Evolutionary conservation across 2,113 vertebrate genomes (phyloP).

Genomic region (Orthonyx spaldingii): DNA sequence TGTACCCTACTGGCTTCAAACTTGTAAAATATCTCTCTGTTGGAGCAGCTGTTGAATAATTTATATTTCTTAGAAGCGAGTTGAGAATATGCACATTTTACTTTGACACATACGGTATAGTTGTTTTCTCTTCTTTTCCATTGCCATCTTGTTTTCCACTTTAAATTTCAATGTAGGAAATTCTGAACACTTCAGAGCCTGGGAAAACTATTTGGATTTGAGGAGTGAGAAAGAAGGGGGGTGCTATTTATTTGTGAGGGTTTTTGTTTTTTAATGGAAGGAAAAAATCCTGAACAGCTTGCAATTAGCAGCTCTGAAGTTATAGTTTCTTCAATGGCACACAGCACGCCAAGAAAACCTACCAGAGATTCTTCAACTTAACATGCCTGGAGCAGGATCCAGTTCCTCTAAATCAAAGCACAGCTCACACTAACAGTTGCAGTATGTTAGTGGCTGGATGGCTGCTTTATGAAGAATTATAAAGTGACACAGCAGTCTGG

Average conservation of each 20-base stretch:
- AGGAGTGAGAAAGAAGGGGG: neutral
- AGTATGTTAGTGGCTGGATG: slow-evolving; percentile 39
- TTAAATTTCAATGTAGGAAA: neutral
- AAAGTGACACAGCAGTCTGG: slow-evolving; percentile 63
- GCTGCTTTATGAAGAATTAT: slow-evolving; percentile 63
- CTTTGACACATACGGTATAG: neutral
- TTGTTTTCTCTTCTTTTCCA: neutral
- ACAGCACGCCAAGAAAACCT: slow-evolving; percentile 20
- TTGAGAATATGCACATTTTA: neutral
- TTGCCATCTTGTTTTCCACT: slow-evolving; percentile 20
- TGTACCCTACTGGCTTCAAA: neutral
- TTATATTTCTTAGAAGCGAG: slow-evolving; percentile 42
- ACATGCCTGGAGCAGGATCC: slow-evolving; percentile 23
- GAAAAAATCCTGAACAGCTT: slow-evolving; percentile 32
- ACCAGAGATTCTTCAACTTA: slow-evolving; percentile 36
- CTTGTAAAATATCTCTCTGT: neutral
- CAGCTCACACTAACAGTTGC: slow-evolving; percentile 40
- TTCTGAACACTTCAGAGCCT: slow-evolving; percentile 3
- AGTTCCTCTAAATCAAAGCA: slow-evolving; percentile 52
- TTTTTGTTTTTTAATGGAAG: neutral
- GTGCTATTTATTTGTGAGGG: neutral
- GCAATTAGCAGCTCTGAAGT: slow-evolving; percentile 40
- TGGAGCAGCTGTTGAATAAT: slow-evolving; percentile 39
- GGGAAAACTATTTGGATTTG: neutral
- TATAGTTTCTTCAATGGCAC: slow-evolving; percentile 30